Base-by-base conservation (phyloP, 2,888 invertebrate species). In the Torymus tubicola region DNA sequence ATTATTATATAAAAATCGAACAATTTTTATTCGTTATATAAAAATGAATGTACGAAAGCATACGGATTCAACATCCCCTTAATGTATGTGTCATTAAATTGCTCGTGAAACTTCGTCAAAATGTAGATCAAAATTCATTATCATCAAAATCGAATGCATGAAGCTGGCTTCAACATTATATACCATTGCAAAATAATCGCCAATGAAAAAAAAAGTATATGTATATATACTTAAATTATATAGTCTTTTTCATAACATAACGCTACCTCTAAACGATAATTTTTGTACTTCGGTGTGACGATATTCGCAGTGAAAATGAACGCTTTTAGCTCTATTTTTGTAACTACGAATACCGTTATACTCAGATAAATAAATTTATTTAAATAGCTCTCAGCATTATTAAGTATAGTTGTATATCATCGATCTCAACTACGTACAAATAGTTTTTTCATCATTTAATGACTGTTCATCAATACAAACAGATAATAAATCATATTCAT, bases 401-500 rank as follows among this genome's bases (percentile, higher is more conserved):
- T 63, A 21, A 11, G 18, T 67, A 50, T 16, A 55, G 14, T 61
- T 73, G 16, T 50, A 24, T 76, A 61, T 50, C 13, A 78, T 78
- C 16, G 13, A 68, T 3, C 42, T 78, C 53, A n/a, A 68, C 14
- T 18, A 57, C 21, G 60, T 70, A 55, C 11, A 70, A 13, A 50
- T 55, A 77, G 42, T 55, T 69, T 74, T 70, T 74, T 16, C 18
- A 74, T 69, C 57, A 52, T 64, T 58, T 75, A 31, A 31, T 68
- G 64, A 74, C 50, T 64, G 64, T 70, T 79, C 52, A 57, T 60
- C 16, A 14, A 60, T 65, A 31, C 57, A 63, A 77, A 52, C 53
- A 11, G 55, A 63, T 57, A 79, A 79, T 75, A 75, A 80, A 80
- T 60, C 60, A 67, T 71, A n/a, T 75, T 75, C 67, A 71, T 71